Conservation (phyloP, 1,140 invertebrate genomes). For the Cyclargus thomasi region DNA sequence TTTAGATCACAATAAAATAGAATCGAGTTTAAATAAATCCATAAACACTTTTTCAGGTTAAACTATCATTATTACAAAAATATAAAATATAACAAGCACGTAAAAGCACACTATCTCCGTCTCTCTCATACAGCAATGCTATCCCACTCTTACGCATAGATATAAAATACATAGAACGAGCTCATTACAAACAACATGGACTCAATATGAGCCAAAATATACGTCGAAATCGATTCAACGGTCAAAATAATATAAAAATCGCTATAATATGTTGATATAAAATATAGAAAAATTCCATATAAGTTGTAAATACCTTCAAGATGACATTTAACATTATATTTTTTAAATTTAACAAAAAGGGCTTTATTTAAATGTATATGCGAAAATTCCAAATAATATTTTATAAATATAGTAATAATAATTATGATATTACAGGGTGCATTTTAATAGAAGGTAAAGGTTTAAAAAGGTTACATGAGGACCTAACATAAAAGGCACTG, state of each 20-base stretch:
- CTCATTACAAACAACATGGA: conserved; percentile 33
- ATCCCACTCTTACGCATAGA: background rate
- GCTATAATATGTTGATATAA: conserved; percentile 26
- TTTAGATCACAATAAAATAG: no score
- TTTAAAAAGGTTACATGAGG: background rate
- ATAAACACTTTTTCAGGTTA: background rate
- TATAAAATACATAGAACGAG: background rate
- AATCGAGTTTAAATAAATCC: background rate
- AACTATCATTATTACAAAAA: background rate
- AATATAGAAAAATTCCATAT: conserved; percentile 29
- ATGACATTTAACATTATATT: background rate
- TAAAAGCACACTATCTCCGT: background rate
- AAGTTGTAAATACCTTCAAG: background rate
- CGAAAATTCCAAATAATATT: no score
- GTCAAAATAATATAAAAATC: conserved; percentile 33
- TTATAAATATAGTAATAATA: no score
- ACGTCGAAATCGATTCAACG: conserved; percentile 57
- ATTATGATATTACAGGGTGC: no score
- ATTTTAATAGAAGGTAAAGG: no score
- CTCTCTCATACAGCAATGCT: background rate
- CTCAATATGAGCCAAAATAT: conserved; percentile 60
- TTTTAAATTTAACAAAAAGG: no score
- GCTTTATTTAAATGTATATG: no score
- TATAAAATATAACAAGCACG: conserved; percentile 8
- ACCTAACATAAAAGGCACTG: conserved; percentile 35